Base-by-base conservation (phyloP, 2,888 invertebrate species). In the Terebella lapidaria region DNA sequence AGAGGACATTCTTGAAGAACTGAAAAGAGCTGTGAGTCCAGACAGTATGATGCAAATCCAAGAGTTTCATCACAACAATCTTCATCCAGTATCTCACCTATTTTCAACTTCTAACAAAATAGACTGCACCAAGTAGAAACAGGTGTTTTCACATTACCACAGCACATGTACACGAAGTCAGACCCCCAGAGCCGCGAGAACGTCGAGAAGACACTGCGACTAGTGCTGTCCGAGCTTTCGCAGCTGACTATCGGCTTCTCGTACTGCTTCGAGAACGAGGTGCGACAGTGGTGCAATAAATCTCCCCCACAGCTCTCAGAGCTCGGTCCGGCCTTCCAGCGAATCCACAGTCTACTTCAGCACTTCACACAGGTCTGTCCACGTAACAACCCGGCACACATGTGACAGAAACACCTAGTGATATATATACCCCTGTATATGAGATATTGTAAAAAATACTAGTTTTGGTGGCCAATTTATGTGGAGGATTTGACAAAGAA, bases 201-300 rank as follows among this genome's bases (percentile, higher is more conserved):
- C 20, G 66, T 70, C 4, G 69, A 68, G 53, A 62, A 63, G 52
- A 72, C 71, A 5, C 63, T 74, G 58, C 64, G 67, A 22, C 63
- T 76, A 29, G 72, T 72, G 1, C 59, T 76, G 47, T 71, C 72
- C 3, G 77, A 77, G 57, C 61, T 76, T 45, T 68, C 72, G n/a
- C 76, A 77, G 65, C 66, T 76, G 30, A 66, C 71, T 15, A 66
- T 70, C 1, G 72, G 74, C 30, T 77, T 77, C 61, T 70, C 71
- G 2, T 74, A 73, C 63, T 72, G 73, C 61, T 76, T 70, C 58
- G 75, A 77, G 67, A 74, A 72, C 35, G 74, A 75, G 62, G 71
- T 76, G 70, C 65, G 65, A 30, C 71, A 71, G 35, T 77, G 76
- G 76, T 77, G 77, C 58, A 71, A 74, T 62, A 71, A 71, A 56